These are phyloP conservation scores for Glossosoma conforme DNA, from an alignment of 1,140 invertebrate species.

Conservation along the genomic window DNA sequence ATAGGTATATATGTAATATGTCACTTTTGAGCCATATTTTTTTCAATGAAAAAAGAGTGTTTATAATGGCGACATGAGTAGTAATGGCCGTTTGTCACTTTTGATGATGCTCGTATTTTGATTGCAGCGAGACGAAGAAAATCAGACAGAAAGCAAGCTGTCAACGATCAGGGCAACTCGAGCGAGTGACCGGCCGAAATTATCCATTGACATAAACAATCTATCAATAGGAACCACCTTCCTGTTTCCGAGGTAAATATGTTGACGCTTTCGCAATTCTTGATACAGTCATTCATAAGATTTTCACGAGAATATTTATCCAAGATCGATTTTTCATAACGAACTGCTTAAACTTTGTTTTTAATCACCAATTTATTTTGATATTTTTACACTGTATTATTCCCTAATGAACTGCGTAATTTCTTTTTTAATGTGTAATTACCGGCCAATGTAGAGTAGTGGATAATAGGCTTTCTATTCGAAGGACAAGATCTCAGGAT, in stretches of 20 bases:
- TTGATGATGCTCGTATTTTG: neutral
- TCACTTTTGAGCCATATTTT: neutral
- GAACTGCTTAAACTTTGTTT: neutral
- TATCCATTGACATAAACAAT: neutral
- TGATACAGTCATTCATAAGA: no score
- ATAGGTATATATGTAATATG: no score
- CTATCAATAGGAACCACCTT: neutral
- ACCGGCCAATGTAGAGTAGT: neutral
- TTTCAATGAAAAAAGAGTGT: neutral
- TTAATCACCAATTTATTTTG: neutral
- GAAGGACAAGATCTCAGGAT: no score
- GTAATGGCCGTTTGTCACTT: neutral
- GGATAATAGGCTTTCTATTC: no score
- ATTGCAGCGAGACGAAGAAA: neutral
- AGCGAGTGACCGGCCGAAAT: neutral
- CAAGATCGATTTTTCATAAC: no score
- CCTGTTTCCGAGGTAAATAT: neutral
- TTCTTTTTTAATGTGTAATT: neutral
- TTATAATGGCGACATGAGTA: neutral
- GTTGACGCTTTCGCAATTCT: neutral
- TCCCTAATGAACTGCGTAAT: neutral
- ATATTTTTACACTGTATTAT: neutral
- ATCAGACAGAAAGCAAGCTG: neutral
- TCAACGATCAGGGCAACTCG: neutral
- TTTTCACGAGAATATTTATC: no score